Conservation (phyloP, 1,140 invertebrate genomes). For the Drosophila ficusphila region DNA sequence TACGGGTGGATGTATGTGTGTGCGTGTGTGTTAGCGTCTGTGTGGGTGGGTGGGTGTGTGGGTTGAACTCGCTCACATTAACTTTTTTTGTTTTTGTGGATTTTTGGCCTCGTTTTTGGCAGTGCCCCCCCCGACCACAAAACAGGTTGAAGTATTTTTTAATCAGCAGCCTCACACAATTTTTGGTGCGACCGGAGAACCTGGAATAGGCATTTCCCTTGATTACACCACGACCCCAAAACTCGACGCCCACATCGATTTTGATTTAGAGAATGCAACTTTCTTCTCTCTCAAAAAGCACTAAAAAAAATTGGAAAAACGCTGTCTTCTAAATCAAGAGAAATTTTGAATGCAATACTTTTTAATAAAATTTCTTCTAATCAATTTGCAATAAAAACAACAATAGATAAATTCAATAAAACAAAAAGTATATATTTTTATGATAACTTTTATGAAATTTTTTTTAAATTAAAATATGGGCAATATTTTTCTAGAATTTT, state of each 20-base stretch:
- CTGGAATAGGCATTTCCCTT: conserved; percentile 22
- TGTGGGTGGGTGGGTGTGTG: background rate
- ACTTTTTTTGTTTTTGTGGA: conserved; percentile 29
- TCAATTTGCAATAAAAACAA: no score
- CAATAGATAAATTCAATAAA: no score
- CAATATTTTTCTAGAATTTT: no score
- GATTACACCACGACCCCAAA: background rate
- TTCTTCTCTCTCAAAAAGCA: background rate
- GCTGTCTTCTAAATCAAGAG: no score
- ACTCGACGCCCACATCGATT: conserved; percentile 1
- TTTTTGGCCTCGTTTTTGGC: conserved; percentile 30
- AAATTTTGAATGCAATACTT: no score
- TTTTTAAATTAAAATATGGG: no score
- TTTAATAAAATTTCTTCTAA: no score
- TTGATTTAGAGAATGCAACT: conserved; percentile 9
- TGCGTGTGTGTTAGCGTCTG: background rate
- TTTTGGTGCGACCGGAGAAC: background rate
- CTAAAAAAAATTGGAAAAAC: background rate
- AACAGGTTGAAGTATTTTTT: conserved; percentile 40
- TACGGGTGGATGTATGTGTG: background rate
- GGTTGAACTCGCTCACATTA: conserved; percentile 3
- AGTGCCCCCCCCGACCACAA: conserved; percentile 6
- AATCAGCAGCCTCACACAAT: conserved; percentile 21
- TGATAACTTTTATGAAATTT: no score
- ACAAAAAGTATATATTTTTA: no score